Evolutionary conservation across 2,888 invertebrate species (phyloP), one percentile per base, ranked within the genome.

Genomic region (Epirrhoe tristata): DNA sequence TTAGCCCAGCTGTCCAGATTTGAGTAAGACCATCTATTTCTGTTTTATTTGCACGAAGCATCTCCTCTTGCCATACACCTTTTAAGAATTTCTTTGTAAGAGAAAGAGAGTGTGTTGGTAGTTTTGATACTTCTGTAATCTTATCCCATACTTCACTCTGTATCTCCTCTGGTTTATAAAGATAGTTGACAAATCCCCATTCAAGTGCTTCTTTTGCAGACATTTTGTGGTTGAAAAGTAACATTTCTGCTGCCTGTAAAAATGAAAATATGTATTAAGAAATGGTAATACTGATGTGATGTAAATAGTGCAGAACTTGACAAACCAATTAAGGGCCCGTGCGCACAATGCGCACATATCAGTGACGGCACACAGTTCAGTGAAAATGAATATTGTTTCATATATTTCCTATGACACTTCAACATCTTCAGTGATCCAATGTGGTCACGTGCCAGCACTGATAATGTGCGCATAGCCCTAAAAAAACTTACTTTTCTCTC

Each of bases 191-290:
- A 63, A 99, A 95, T 32, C 97, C 97, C 80, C 94, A 94, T 51
- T 95, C 91, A 57, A 95, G 91, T 0, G 99, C 99, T 90, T 98
- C 98, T 61, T 93, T 79, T 0, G 98, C 97, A 32, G 95, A 94
- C 82, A 99, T 92, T 89, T 96, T 97, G 76, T 96, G 94, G 78
- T 96, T 97, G 73, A 98, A 95, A 63, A 95, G 79, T 63, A 96
- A 82, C 91, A 96, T 91, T 81, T 96, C 95, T 4, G 90, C 83
- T 17, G 96, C 95, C 94, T 95, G 80, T 61, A 89, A 84, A 62
- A 8, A 59, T 48, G 8, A 56, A 61, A 39, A 59, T 34, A 0
- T 16, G n/a, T n/a, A n/a, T n/a, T n/a, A n/a, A n/a, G 4, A 43
- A 4, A 12, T 39, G 8, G 10, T 39, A 43, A 12, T 12, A 43